Evolutionary conservation across 2,888 invertebrate species (phyloP).

Genomic region (Tanypteryx hageni): DNA sequence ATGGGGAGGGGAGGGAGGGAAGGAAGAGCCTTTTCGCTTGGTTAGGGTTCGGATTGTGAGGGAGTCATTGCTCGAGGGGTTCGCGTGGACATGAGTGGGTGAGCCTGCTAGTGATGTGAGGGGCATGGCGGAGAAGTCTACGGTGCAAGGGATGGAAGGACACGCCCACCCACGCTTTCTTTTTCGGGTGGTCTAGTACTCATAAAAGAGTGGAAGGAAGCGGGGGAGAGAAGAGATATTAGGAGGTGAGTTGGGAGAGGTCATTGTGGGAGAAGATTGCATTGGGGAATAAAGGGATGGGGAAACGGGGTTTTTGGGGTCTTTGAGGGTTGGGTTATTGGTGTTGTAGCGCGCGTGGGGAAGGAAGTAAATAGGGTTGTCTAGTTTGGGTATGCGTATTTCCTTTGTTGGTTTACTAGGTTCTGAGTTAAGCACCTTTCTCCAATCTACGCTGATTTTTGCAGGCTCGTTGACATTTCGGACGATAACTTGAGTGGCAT

Average conservation of each 20-base stretch:
- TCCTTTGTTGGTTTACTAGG: constrained; percentile 11
- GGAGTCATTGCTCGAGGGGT: constrained; percentile 17
- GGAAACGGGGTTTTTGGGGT: neutral
- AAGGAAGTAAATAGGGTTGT: neutral
- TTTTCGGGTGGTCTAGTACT: neutral
- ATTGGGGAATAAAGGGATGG: neutral
- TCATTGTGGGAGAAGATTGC: constrained; percentile 26
- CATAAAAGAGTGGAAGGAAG: neutral
- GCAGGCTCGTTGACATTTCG: too few relatives aligned
- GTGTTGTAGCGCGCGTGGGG: neutral
- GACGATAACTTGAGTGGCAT: too few relatives aligned
- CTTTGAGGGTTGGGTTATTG: constrained; percentile 25
- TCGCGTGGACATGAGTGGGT: constrained; percentile 23
- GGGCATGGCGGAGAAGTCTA: neutral
- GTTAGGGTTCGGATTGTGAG: neutral
- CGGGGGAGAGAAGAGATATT: neutral
- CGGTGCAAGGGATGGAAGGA: neutral
- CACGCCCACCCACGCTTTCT: constrained; percentile 5
- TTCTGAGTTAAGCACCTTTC: neutral
- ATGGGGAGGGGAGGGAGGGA: neutral
- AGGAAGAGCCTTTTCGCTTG: neutral
- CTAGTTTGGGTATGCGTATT: neutral
- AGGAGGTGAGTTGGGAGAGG: constrained; percentile 24
- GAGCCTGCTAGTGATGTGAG: constrained; percentile 20
- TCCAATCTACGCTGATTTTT: neutral